Evolutionary conservation across 2,797 vertebrate species (phyloP).

Genomic region (Manis javanica): DNA sequence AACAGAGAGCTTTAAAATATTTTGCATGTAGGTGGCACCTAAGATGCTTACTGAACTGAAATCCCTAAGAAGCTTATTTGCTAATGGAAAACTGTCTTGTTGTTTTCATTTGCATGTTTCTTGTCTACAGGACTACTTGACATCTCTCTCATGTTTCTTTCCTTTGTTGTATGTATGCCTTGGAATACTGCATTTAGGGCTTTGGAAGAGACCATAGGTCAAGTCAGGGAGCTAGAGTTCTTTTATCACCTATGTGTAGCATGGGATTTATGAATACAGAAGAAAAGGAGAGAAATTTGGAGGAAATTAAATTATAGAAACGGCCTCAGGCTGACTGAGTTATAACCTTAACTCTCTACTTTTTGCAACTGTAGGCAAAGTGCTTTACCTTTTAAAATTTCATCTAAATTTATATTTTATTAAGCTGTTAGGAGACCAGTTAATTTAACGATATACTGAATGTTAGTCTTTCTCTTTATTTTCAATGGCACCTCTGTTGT

Average conservation of each 20-base stretch:
- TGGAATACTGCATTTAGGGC: background rate
- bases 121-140: background rate
- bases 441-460: constrained; percentile 17
- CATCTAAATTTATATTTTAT: constrained; percentile 9
- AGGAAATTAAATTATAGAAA: constrained; percentile 48
- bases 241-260: background rate
- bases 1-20: background rate
- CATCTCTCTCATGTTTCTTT: background rate
- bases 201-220: background rate
- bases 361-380: background rate
- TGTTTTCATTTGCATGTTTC: background rate
- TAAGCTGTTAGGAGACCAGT: background rate
- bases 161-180: background rate
- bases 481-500: background rate
- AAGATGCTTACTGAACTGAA: background rate
- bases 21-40: background rate
- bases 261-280: background rate
- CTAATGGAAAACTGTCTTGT: background rate
- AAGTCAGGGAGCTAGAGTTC: background rate
- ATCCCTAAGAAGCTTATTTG: background rate
- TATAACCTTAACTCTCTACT: background rate
- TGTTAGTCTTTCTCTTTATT: constrained; percentile 1
- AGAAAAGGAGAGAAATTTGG: constrained; percentile 23
- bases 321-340: background rate
- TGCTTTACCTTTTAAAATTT: background rate